phyloP scores from a whole-genome alignment of 1,140 invertebrate species.

The Bombus confusus region DNA sequence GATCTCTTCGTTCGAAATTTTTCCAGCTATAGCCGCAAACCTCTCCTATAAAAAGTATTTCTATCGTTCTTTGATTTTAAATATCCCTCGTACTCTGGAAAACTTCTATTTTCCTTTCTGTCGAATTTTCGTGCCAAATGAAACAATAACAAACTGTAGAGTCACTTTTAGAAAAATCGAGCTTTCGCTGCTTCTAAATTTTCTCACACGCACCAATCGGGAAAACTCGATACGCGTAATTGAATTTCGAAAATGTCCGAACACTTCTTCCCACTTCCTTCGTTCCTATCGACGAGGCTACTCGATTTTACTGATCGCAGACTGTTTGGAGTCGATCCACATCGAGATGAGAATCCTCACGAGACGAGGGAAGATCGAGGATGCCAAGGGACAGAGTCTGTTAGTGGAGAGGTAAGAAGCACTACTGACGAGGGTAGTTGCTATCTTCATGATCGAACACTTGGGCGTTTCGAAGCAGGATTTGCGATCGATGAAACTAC shows the following conservation, averaged over 20 bases:
- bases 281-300: not conserved
- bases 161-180: too few species aligned
- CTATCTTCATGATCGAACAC: constrained; percentile 27
- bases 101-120: too few species aligned
- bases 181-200: too few species aligned
- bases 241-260: constrained; percentile 29
- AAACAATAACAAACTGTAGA: too few species aligned
- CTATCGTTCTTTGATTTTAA: too few species aligned
- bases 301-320: constrained; percentile 40
- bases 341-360: constrained; percentile 43
- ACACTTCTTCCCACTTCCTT: constrained; percentile 10
- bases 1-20: too few species aligned
- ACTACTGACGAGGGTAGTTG: constrained; percentile 46
- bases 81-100: too few species aligned
- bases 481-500: not conserved
- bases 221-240: not conserved
- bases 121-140: too few species aligned
- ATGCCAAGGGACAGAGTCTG: constrained; percentile 16
- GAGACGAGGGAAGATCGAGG: constrained; percentile 39
- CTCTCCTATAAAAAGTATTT: too few species aligned
- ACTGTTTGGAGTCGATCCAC: constrained; percentile 51
- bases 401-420: not conserved
- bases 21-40: too few species aligned
- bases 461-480: not conserved
- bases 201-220: too few species aligned